Base-by-base conservation (phyloP, 2,888 invertebrate species). In the Tachina fera region DNA sequence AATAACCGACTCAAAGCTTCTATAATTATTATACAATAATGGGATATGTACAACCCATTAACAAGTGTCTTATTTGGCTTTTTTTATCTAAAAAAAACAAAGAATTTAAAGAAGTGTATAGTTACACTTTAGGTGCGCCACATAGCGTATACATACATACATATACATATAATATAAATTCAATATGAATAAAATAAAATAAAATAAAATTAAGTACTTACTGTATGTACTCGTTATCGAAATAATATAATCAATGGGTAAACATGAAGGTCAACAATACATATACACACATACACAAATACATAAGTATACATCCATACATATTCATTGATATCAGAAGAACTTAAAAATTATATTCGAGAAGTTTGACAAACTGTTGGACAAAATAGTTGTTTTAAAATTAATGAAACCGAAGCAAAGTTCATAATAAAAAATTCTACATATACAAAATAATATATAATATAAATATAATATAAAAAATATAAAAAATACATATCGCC, bases 111-210 rank as follows among this genome's bases (percentile, higher is more conserved):
- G n/a, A 51, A 72, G 77, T 71, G 65, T 77, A 6, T 45, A 71
- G 82, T 67, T 79, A 83, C 71, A 83, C 13, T 79, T 78, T 85
- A 65, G 78, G 85, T 76, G 83, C 77, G 77, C 71, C 83, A 65
- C 31, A 56, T n/a, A 72, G 39, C 49, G 14, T 41, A 39, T 60
- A 60, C 14, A 22, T 31, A 22, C 22, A 22, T 22, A 22, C 22
- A 22, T 22, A 31, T n/a, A 39, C 41, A 60, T 9, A 19, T 14
- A 31, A 31, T n/a, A 51, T 56, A 8, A 9, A 13, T 65, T 67
- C 6, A 53, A 39, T 5, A 53, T 22, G 11, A 71, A 61, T 61
- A 16, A 70, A 56, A 71, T 63, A 53, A 39, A 71, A 61, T 61
- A 16, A 70, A 56, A 71, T 63, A 53, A 39, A 68, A 49, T 47